phyloP scores from a whole-genome alignment of 2,113 vertebrate genomes.

The Stegastes partitus region DNA sequence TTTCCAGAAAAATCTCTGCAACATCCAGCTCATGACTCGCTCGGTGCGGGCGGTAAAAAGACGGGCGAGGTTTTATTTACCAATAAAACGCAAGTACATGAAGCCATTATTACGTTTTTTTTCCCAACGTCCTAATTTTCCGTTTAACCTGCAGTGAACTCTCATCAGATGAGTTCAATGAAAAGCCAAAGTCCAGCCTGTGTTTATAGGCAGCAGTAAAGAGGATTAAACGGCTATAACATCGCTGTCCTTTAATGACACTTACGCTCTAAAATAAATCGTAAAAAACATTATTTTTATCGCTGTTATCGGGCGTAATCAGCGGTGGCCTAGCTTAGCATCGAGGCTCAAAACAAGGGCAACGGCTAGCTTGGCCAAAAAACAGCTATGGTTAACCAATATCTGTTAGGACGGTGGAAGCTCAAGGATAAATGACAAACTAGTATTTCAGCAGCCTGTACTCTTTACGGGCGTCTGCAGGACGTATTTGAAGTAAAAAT shows the following conservation, averaged over 20 bases:
- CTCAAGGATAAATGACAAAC: too few species aligned
- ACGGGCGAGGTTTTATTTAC: not conserved
- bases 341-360: too few species aligned
- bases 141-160: not conserved
- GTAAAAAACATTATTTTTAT: constrained; percentile 6
- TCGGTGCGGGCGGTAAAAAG: not conserved
- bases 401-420: too few species aligned
- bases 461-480: too few species aligned
- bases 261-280: not conserved
- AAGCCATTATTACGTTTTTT: not conserved
- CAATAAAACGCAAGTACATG: not conserved
- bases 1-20: not conserved
- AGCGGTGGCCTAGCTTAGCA: too few species aligned
- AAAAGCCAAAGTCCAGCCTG: constrained; percentile 56
- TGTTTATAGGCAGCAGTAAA: constrained; percentile 48
- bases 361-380: not conserved
- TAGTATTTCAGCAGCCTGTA: too few species aligned
- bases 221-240: not conserved
- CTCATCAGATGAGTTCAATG: not conserved
- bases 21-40: constrained; percentile 8
- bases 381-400: too few species aligned
- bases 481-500: too few species aligned
- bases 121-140: not conserved
- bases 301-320: constrained; percentile 10
- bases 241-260: constrained; percentile 10